These are phyloP conservation scores for Monomorium pharaonis DNA, from an alignment of 1,140 invertebrate species.

Conservation along the genomic window DNA sequence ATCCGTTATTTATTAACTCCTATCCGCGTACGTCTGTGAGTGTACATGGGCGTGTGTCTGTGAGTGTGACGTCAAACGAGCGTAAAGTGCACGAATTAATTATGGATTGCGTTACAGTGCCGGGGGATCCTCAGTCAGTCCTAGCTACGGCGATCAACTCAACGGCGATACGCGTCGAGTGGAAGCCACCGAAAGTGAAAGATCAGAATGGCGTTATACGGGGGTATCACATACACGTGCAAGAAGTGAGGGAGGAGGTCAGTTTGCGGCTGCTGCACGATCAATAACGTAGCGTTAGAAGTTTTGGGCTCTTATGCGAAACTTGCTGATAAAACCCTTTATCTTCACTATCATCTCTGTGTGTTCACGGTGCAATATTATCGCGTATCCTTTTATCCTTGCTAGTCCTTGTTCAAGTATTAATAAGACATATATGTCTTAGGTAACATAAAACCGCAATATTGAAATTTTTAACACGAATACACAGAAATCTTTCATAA, in stretches of 20 bases:
- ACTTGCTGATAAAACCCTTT: neutral
- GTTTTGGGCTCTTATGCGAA: slow-evolving; percentile 16
- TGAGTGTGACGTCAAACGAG: slow-evolving; percentile 61
- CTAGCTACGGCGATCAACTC: slow-evolving; percentile 95
- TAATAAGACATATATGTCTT: neutral
- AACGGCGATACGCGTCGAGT: slow-evolving; percentile 95
- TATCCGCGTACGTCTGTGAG: slow-evolving; percentile 67
- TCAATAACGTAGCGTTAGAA: slow-evolving; percentile 39
- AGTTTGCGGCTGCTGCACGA: slow-evolving; percentile 51
- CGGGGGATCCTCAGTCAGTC: slow-evolving; percentile 97
- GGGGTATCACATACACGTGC: slow-evolving; percentile 98
- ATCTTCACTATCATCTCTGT: neutral
- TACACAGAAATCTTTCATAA: neutral
- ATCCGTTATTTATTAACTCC: slow-evolving; percentile 35
- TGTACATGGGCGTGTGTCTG: slow-evolving; percentile 70
- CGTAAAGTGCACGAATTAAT: slow-evolving; percentile 75
- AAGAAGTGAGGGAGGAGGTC: slow-evolving; percentile 95
- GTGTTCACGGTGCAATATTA: slow-evolving; percentile 16
- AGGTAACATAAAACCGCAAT: neutral
- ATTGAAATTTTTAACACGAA: neutral
- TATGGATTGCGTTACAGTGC: slow-evolving; percentile 90
- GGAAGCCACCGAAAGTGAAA: slow-evolving; percentile 95
- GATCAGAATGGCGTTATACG: slow-evolving; percentile 98
- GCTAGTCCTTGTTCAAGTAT: neutral
- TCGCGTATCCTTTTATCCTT: neutral